These are phyloP conservation scores for Habroteleia sp. DNA, from an alignment of 2,888 invertebrate genomes.

Conservation along the genomic window DNA sequence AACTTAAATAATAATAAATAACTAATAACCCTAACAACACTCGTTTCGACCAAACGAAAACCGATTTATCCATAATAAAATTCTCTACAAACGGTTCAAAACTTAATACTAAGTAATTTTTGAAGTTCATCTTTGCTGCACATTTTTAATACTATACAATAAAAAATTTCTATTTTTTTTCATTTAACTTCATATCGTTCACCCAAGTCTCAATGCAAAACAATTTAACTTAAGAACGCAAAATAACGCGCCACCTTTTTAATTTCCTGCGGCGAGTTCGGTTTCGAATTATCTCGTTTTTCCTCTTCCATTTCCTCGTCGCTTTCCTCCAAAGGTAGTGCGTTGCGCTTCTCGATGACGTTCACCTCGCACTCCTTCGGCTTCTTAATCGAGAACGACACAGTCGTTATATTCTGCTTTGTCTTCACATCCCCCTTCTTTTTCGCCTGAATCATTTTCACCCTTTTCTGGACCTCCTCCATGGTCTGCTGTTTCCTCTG, in stretches of 20 bases:
- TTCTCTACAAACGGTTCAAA: too few relatives aligned
- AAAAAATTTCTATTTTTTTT: too few relatives aligned
- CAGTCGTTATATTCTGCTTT: conserved; percentile 82
- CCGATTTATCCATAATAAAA: too few relatives aligned
- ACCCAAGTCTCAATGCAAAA: too few relatives aligned
- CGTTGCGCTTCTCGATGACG: conserved; percentile 85
- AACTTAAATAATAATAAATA: too few relatives aligned
- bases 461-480: conserved; percentile 79
- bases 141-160: too few relatives aligned
- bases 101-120: too few relatives aligned
- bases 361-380: conserved; percentile 87
- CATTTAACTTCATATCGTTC: too few relatives aligned
- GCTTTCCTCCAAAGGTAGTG: conserved; percentile 89
- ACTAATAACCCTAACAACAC: too few relatives aligned
- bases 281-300: conserved; percentile 75
- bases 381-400: conserved; percentile 93
- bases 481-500: conserved; percentile 79
- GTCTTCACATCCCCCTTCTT: conserved; percentile 75
- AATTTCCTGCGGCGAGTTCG: conserved; percentile 67
- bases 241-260: conserved; percentile 56
- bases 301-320: conserved; percentile 76
- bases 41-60: too few relatives aligned
- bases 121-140: too few relatives aligned
- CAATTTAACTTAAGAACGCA: too few relatives aligned
- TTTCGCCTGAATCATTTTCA: conserved; percentile 78